Conservation (phyloP, 2,797 vertebrate species). For the Enteromius fasciolatus region DNA sequence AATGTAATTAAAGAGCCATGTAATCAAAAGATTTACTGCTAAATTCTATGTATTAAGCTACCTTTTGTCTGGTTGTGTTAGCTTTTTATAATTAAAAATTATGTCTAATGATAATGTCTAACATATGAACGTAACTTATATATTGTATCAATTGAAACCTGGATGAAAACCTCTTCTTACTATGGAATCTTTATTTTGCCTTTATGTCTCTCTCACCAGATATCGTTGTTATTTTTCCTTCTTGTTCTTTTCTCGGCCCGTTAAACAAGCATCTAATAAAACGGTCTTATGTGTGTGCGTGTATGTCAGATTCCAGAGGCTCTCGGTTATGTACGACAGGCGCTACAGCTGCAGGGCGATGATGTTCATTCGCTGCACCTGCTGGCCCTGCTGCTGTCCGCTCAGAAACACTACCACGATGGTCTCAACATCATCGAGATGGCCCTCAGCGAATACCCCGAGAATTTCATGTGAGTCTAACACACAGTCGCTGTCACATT, state of each 20-base stretch:
- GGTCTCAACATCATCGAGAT: constrained; percentile 98
- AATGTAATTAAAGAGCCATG: background rate
- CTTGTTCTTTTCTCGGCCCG: background rate
- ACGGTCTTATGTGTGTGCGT: constrained; percentile 42
- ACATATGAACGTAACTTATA: too few relatives aligned
- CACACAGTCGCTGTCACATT: background rate
- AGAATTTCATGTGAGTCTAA: constrained; percentile 92
- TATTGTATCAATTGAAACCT: background rate
- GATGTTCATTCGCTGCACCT: constrained; percentile 96
- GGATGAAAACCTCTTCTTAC: background rate
- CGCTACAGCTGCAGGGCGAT: constrained; percentile 94
- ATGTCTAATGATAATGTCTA: background rate
- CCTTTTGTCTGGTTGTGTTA: background rate
- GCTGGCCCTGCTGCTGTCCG: constrained; percentile 92
- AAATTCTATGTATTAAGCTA: background rate
- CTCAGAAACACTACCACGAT: constrained; percentile 97
- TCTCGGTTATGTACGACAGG: constrained; percentile 94
- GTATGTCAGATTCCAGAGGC: constrained; percentile 92
- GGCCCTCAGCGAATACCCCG: constrained; percentile 97
- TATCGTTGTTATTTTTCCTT: constrained; percentile 1
- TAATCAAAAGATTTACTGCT: background rate
- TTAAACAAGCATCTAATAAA: constrained; percentile 23
- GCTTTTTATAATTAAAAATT: background rate
- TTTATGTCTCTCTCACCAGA: background rate
- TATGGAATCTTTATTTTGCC: background rate